Conservation (phyloP, 1,140 invertebrate genomes). For the Oedothorax gibbosus region DNA sequence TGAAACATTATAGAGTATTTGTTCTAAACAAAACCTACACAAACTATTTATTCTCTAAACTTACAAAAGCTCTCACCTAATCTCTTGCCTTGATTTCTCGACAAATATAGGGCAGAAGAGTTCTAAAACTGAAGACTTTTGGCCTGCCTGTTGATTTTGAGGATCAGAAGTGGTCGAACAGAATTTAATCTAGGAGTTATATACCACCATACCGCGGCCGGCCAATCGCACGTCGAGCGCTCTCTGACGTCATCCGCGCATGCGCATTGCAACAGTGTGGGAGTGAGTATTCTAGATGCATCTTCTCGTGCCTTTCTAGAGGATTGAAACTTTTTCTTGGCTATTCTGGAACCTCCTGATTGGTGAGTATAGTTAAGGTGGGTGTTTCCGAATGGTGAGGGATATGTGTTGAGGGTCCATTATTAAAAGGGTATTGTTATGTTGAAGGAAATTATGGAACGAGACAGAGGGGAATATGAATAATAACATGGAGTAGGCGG, state of each 20-base stretch:
- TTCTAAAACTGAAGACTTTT: not conserved
- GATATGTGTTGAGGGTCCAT: too few species aligned
- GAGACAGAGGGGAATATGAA: too few species aligned
- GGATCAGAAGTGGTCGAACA: not conserved
- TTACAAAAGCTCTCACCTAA: not conserved
- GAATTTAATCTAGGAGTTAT: slow-evolving; percentile 46
- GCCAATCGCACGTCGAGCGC: slow-evolving; percentile 40
- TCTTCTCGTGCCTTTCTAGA: slow-evolving; percentile 6
- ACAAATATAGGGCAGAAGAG: not conserved
- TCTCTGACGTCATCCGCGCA: slow-evolving; percentile 12
- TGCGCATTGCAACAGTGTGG: not conserved
- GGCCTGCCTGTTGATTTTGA: slow-evolving; percentile 34
- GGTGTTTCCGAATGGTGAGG: not conserved
- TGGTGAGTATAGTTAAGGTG: slow-evolving; percentile 30
- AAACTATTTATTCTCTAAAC: too few species aligned
- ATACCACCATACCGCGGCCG: slow-evolving; percentile 18
- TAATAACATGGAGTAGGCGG: too few species aligned
- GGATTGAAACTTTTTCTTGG: slow-evolving; percentile 24
- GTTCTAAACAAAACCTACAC: too few species aligned
- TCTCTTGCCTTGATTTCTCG: not conserved
- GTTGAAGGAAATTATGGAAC: too few species aligned
- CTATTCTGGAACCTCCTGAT: not conserved
- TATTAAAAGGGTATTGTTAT: too few species aligned
- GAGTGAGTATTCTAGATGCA: slow-evolving; percentile 26
- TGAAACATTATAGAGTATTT: too few species aligned